Base-by-base conservation (phyloP, 2,888 invertebrate genomes). In the Melieria omissa region DNA sequence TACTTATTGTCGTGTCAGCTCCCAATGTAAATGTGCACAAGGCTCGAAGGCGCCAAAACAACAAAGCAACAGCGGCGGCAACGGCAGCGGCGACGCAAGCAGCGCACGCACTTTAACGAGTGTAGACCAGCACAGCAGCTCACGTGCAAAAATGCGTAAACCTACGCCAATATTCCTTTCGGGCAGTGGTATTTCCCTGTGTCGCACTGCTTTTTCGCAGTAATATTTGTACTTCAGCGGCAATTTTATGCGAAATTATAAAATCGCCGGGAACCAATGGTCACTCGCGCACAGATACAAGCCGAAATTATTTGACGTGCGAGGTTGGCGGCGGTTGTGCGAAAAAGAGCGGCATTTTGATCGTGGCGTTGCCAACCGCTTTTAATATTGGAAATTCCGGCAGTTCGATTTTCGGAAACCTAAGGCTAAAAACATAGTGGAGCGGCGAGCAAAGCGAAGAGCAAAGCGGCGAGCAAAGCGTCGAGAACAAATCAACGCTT, bases 31-130 rank as follows among this genome's bases (percentile, higher is more conserved):
- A 54, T 14, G 58, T 42, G 46, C 10, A 62, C 52, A 42, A 16
- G 42, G 49, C 55, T 46, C 29, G 60, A 58, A 73, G 68, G 69
- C 71, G 71, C 71, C 71, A 74, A 72, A 72, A 68, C 71, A 65
- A 71, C 54, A 71, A 67, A 71, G 52, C 55, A 63, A 52, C 64
- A 67, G 72, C 65, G 71, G 60, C 57, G 47, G 14, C 71, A 64
- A 58, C 54, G 7, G 57, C 9, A 6, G 46, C 42, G 49, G 46
- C 62, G 47, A 29, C 61, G 57, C 42, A 57, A 49, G 46, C 57
- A 67, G 41, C 4, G 14, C 54, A 63, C 46, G 46, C n/a, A n/a
- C 55, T 45, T 29, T 29, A 29, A 29, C 29, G 29, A 29, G 29
- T 29, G 29, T 29, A 29, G 29, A 29, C 29, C 29, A 29, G 2